phyloP scores from a whole-genome alignment of 2,797 vertebrate genomes.

The Notamacropus eugenii region DNA sequence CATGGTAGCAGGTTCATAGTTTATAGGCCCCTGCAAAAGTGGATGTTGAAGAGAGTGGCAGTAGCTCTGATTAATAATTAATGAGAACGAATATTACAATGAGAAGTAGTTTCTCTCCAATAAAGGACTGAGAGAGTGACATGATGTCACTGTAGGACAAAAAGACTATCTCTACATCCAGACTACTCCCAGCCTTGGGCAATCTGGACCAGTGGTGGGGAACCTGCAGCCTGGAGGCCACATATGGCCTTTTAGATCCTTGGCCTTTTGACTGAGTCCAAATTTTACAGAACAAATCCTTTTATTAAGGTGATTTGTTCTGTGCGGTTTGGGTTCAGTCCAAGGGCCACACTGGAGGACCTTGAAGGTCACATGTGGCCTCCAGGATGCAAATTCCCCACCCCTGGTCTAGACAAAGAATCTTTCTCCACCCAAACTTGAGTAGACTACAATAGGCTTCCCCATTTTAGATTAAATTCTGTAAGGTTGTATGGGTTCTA shows the following conservation, averaged over 20 bases:
- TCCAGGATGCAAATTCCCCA: no score
- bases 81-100: neutral
- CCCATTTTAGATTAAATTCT: neutral
- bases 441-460: neutral
- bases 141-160: neutral
- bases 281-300: no score
- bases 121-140: neutral
- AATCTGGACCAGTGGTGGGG: neutral
- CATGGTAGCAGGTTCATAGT: neutral
- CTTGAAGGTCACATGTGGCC: no score
- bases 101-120: neutral
- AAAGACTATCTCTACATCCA: neutral
- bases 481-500: neutral
- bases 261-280: no score
- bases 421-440: neutral
- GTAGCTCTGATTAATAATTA: neutral
- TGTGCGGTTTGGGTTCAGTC: no score
- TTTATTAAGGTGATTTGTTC: no score
- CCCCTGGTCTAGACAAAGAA: neutral
- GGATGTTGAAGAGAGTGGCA: neutral
- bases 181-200: neutral
- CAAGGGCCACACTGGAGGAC: no score
- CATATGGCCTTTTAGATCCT: no score
- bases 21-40: neutral
- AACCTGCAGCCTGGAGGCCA: no score